Base-by-base conservation (phyloP, 2,888 invertebrate genomes). In the Mimumesa dahlbomi region DNA sequence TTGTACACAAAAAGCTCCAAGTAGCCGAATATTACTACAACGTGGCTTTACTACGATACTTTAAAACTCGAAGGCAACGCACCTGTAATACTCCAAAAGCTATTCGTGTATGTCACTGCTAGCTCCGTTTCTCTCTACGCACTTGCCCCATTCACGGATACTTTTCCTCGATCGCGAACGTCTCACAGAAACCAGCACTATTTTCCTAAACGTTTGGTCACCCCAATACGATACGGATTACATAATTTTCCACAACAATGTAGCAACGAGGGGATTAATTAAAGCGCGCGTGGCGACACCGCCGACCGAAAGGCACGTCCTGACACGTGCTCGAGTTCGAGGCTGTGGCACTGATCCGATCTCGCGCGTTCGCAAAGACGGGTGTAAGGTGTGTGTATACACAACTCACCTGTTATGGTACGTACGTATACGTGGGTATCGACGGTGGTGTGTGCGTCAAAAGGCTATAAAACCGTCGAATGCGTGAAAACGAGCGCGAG, bases 401-500 rank as follows among this genome's bases (percentile, higher is more conserved):
- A 70, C 70, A 42, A 68, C 69, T 78, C 73, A 78, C 78, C 70
- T 76, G 76, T 76, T 78, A 69, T 53, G 69, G 71, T 72, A 58
- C 54, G n/a, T n/a, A n/a, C n/a, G n/a, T n/a, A n/a, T n/a, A n/a
- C 11, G 45, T 61, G 68, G n/a, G 62, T 70, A 59, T 63, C 58
- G 57, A 53, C 58, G 64, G 53, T 58, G 18, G 40, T 22, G 42
- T n/a, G 46, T 34, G n/a, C 19, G 53, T 52, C 49, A 49, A 66
- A 68, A 70, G 73, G 56, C 65, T 67, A 53, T 34, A 46, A n/a
- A n/a, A 31, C 61, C 50, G 43, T 54, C 43, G 52, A 59, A 58
- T 50, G 54, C 40, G 50, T 54, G 42, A 46, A 36, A 21, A 34
- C 50, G 50, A 59, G 38, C 40, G 38, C 48, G 21, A 36, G 34